Evolutionary conservation across 2,797 vertebrate species (phyloP).

Genomic region (Enteromius thamalakanensis): DNA sequence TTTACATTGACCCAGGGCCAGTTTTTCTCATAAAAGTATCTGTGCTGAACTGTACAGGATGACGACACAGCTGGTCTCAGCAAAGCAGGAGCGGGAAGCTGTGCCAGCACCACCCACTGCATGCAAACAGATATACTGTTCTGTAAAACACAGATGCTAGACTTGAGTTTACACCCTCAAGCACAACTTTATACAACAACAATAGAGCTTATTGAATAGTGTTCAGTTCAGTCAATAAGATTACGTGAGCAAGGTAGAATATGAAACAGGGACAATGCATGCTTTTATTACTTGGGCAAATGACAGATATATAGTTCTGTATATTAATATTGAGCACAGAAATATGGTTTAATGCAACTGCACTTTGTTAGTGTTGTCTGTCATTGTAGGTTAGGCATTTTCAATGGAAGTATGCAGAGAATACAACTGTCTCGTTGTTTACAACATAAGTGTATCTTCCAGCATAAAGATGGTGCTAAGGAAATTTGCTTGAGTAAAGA

Average conservation of each 20-base stretch:
- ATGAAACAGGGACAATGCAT: neutral
- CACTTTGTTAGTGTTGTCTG: neutral
- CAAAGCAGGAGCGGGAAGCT: neutral
- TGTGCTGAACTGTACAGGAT: neutral
- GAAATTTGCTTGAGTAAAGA: neutral
- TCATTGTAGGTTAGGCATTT: neutral
- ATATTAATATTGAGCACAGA: neutral
- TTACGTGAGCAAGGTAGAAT: neutral
- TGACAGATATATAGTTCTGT: neutral
- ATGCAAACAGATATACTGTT: conserved; percentile 16
- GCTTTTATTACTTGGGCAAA: neutral
- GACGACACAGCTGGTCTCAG: neutral
- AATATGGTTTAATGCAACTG: neutral
- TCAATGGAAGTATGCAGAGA: neutral
- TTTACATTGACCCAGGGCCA: conserved; percentile 30
- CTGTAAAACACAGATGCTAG: neutral
- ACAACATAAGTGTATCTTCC: neutral
- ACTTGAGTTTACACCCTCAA: conserved; percentile 18
- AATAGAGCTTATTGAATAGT: conserved; percentile 52
- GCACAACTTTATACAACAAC: conserved; percentile 19
- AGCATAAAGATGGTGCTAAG: neutral
- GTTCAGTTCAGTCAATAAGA: neutral
- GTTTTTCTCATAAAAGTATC: neutral
- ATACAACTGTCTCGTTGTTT: neutral
- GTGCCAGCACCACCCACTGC: neutral